Conservation (phyloP, 2,888 invertebrate species). For the Holacanthella duospinosa region DNA sequence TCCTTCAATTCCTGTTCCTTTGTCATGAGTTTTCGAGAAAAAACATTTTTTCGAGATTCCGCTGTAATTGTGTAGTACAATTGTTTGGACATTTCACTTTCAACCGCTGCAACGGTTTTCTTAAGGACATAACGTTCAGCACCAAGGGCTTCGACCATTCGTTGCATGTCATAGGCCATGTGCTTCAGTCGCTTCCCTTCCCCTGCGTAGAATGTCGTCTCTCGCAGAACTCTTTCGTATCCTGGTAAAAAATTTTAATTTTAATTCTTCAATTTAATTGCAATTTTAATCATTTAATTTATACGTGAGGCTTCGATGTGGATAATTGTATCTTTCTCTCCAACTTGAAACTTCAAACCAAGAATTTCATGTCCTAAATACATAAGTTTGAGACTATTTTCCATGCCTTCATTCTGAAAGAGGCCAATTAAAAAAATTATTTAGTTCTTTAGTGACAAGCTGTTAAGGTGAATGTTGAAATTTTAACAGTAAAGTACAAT, state of each 20-base stretch:
- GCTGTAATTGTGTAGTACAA: constrained; percentile 24
- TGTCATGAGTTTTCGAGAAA: constrained; percentile 20
- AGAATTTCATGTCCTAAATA: constrained; percentile 22
- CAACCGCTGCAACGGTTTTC: constrained; percentile 25
- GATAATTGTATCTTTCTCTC: constrained; percentile 21
- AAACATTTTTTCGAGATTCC: constrained; percentile 19
- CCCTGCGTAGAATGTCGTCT: constrained; percentile 24
- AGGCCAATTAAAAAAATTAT: background rate
- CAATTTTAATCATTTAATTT: too few species aligned
- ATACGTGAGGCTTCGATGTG: constrained; percentile 17
- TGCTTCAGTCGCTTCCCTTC: constrained; percentile 26
- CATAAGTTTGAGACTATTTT: constrained; percentile 13
- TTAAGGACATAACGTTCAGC: constrained; percentile 26
- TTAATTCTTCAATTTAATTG: background rate
- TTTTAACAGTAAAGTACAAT: too few species aligned
- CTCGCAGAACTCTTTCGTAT: constrained; percentile 17
- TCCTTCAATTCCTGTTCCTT: constrained; percentile 21
- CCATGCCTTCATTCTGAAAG: constrained; percentile 13
- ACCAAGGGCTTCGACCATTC: constrained; percentile 27
- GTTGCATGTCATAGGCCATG: constrained; percentile 26
- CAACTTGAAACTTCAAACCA: constrained; percentile 17
- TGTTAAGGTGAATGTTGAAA: too few species aligned
- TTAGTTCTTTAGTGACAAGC: background rate
- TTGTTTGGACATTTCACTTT: constrained; percentile 26
- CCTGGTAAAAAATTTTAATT: background rate